phyloP scores from a whole-genome alignment of 2,888 invertebrate genomes.

The Galerucella pusilla region DNA sequence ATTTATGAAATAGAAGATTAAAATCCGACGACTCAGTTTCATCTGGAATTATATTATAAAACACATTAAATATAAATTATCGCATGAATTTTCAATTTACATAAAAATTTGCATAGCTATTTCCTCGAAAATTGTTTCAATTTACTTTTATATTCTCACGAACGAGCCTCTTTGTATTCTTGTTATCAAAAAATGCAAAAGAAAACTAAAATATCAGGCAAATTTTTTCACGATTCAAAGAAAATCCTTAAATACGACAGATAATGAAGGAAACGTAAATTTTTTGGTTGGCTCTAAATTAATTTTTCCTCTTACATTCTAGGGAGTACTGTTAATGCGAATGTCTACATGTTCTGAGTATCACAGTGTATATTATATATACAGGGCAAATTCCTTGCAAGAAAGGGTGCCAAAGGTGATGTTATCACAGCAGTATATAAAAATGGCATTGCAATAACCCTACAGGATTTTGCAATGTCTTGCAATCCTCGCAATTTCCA shows the following conservation, averaged over 20 bases:
- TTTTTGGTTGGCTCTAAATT: too few relatives aligned
- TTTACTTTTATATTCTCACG: conserved; percentile 46
- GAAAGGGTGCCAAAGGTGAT: too few relatives aligned
- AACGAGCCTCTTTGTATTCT: conserved; percentile 36
- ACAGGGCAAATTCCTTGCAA: too few relatives aligned
- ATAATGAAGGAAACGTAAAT: neutral
- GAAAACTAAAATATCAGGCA: conserved; percentile 40
- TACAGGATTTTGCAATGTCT: too few relatives aligned
- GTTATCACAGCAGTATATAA: too few relatives aligned
- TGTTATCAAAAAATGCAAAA: conserved; percentile 30
- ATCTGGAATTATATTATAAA: conserved; percentile 37
- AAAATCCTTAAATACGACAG: neutral
- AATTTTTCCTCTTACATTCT: too few relatives aligned
- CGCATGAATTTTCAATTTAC: conserved; percentile 45
- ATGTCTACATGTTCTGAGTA: too few relatives aligned
- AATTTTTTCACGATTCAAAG: conserved; percentile 28
- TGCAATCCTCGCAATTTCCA: too few relatives aligned
- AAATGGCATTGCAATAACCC: too few relatives aligned
- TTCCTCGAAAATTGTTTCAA: conserved; percentile 45
- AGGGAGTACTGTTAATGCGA: too few relatives aligned
- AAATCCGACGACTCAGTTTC: conserved; percentile 20
- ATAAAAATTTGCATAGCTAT: conserved; percentile 46
- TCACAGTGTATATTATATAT: too few relatives aligned
- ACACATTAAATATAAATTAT: conserved; percentile 44
- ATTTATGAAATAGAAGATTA: conserved; percentile 21